phyloP scores from a whole-genome alignment of 2,797 vertebrate genomes.

The Mormyrus proboscirostris region DNA sequence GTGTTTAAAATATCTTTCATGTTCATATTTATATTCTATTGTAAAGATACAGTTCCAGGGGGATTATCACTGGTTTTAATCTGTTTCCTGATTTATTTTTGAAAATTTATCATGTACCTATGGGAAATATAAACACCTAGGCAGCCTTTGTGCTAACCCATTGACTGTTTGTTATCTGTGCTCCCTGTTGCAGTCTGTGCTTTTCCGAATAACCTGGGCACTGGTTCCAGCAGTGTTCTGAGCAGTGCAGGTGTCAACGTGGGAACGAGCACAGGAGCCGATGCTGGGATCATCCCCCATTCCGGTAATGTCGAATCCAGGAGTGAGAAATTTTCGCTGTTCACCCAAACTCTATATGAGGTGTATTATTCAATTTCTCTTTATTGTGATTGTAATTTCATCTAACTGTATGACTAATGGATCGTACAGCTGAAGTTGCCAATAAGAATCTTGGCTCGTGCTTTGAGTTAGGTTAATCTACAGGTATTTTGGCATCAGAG shows the following conservation, averaged over 20 bases:
- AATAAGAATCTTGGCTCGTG: not conserved
- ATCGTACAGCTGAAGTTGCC: not conserved
- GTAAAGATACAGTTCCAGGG: not conserved
- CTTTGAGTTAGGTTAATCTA: not conserved
- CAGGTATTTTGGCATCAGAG: not conserved
- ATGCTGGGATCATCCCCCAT: slow-evolving; percentile 28
- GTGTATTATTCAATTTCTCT: not conserved
- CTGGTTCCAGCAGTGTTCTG: slow-evolving; percentile 57
- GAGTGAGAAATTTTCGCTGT: not conserved
- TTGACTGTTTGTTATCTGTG: not conserved
- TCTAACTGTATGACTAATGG: not conserved
- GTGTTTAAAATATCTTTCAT: not conserved
- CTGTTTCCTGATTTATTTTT: not conserved
- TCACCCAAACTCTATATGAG: not conserved
- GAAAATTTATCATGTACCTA: not conserved
- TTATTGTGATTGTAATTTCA: not conserved
- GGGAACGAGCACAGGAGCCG: slow-evolving; percentile 31
- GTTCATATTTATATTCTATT: not conserved
- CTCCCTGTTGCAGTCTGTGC: slow-evolving; percentile 75
- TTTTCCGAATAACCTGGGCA: slow-evolving; percentile 89
- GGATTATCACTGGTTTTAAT: not conserved
- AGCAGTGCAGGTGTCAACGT: slow-evolving; percentile 52
- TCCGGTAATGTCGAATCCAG: not conserved
- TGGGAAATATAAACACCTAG: not conserved
- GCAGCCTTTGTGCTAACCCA: not conserved